These are phyloP conservation scores for Thinocorus orbignyianus DNA, from an alignment of 2,113 vertebrate species.

Conservation along the genomic window DNA sequence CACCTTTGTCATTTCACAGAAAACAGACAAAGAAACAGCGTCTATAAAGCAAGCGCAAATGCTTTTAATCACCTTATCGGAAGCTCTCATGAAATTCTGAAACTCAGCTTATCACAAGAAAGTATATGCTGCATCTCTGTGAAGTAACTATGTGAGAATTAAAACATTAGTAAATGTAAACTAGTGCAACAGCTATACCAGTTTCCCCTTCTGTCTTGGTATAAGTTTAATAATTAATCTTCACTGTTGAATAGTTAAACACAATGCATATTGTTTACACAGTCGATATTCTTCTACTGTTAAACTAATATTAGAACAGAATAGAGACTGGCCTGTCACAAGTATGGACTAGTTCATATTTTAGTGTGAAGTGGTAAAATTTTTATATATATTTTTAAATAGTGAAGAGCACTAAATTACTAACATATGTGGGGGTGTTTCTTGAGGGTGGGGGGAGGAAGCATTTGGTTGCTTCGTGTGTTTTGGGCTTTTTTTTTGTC, in stretches of 20 bases:
- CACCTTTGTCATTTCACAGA: neutral
- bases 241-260: constrained; percentile 56
- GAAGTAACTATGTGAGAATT: neutral
- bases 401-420: neutral
- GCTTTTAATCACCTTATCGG: neutral
- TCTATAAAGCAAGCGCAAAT: neutral
- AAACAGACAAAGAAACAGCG: neutral
- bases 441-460: too few relatives aligned
- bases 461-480: neutral
- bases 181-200: neutral
- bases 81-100: neutral
- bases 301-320: neutral
- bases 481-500: neutral
- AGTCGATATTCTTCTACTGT: neutral
- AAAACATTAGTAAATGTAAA: neutral
- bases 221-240: constrained; percentile 62
- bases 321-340: neutral
- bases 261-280: constrained; percentile 38
- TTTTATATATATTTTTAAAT: neutral
- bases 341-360: neutral
- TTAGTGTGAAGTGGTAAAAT: neutral
- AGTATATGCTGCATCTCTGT: neutral
- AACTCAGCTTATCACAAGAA: neutral
- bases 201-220: neutral
- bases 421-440: neutral